Evolutionary conservation across 1,140 invertebrate species (phyloP), one percentile per base, ranked within the genome.

Genomic region (Aphis craccivora): DNA sequence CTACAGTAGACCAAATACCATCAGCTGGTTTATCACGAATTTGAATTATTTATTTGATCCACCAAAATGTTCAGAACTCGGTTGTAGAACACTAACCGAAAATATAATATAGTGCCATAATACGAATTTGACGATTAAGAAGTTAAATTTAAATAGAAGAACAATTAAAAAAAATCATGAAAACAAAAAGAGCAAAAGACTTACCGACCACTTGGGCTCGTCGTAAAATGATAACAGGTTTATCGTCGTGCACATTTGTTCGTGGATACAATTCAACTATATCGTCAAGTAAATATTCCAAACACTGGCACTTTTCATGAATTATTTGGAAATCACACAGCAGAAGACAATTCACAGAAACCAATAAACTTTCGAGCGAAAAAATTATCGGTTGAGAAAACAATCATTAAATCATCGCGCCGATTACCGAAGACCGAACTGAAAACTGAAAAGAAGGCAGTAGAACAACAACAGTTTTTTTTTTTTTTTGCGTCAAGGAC

Each of bases 401-500:
- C 11, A 60, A 25, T 25, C 37, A 90, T 43, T 25, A 0, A 60
- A 25, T 25, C 37, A 90, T 43, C 40, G 2, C 89, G 23, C 20
- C 60, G 60, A 76, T n/a, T 76, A 76, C 30, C 30, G 81, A 93
- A 86, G n/a, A 76, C 30, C 30, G 81, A 93, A 86, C 91, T 25
- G 48, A 93, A 48, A 84, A 92, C 76, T 23, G 37, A 53, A 83
- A 92, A 92, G 91, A 84, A 93, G 91, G 48, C 81, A 93, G 91
- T 93, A 23, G 91, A 93, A 93, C 91, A 55, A 86, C 91, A 86
- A 93, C 81, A 86, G 48, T 30, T 86, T 22, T 93, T 51, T 93
- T 30, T 30, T 90, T 89, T 22, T 90, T 45, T 92, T 45, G 1
- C 67, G 81, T 93, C 91, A 93, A 93, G 91, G 91, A 93, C 91